A percentile compares a stretch with the other conserved stretches of the same genome.
These are phyloP conservation scores for Polyommatus iphigenia DNA, from an alignment of 2,888 invertebrate species.

Conservation along the genomic window DNA sequence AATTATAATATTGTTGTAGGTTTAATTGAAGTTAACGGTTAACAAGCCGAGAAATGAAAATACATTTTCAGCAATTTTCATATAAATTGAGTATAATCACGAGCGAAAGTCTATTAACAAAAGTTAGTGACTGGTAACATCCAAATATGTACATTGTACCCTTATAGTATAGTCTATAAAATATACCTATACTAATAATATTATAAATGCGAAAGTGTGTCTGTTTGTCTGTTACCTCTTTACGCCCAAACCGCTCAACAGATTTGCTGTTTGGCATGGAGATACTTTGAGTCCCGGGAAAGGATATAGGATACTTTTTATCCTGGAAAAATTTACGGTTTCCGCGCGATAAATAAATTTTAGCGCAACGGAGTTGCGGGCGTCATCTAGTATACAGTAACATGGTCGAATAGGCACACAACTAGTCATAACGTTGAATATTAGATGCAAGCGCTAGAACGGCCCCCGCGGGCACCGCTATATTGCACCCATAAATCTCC, in stretches of 20 bases:
- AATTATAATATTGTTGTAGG: neutral
- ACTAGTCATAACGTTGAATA: conserved; percentile 5
- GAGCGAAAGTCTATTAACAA: neutral
- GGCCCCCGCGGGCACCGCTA: neutral
- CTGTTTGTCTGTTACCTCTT: neutral
- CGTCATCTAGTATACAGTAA: neutral
- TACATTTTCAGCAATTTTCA: conserved; percentile 5
- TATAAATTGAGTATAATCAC: conserved; percentile 6
- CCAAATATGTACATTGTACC: neutral
- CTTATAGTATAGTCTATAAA: too few species aligned
- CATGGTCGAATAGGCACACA: neutral
- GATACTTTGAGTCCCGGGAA: too few species aligned
- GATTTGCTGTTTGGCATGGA: too few species aligned
- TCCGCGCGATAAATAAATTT: too few species aligned
- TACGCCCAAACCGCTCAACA: too few species aligned
- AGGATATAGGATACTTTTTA: too few species aligned
- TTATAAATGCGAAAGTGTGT: neutral
- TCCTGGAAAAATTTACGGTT: too few species aligned
- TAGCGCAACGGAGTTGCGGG: too few species aligned
- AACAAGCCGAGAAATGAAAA: conserved; percentile 8
- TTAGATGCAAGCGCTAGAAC: neutral
- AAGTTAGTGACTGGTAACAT: neutral
- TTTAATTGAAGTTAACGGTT: neutral
- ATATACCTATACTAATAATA: too few species aligned
- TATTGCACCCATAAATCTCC: conserved; percentile 16